These are phyloP conservation scores for Athripsodes cinereus DNA, from an alignment of 2,888 invertebrate genomes.

Conservation along the genomic window DNA sequence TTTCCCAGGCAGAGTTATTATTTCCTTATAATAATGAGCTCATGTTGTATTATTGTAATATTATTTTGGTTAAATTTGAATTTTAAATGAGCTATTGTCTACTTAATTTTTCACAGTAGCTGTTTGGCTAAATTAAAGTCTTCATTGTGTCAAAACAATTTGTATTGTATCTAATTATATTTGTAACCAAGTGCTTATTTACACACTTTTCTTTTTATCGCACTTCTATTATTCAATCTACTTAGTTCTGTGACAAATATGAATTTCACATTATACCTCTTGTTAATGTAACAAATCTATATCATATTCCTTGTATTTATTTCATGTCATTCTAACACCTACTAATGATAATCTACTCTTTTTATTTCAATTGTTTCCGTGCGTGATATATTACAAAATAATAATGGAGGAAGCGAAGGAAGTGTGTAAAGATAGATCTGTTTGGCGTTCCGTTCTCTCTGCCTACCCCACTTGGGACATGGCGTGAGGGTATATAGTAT, in stretches of 20 bases:
- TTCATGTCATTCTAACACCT: too few species aligned
- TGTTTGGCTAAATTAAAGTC: not conserved
- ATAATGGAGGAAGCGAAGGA: too few species aligned
- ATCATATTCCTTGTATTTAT: too few species aligned
- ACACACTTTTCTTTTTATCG: not conserved
- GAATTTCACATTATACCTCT: too few species aligned
- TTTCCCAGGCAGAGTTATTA: not conserved
- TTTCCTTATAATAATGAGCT: not conserved
- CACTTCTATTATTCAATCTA: not conserved
- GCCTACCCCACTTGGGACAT: too few species aligned
- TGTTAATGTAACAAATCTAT: too few species aligned
- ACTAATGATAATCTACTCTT: too few species aligned
- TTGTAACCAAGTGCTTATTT: not conserved
- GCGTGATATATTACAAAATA: too few species aligned
- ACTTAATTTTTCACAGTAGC: slow-evolving; percentile 2
- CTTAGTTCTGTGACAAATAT: not conserved
- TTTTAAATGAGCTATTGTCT: not conserved
- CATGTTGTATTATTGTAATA: not conserved
- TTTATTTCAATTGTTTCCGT: too few species aligned
- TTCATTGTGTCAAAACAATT: not conserved
- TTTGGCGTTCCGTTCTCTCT: too few species aligned
- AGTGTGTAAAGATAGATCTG: too few species aligned
- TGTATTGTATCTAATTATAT: not conserved
- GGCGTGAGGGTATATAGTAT: too few species aligned
- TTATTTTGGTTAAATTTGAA: not conserved